phyloP scores from a whole-genome alignment of 2,113 vertebrate species.

The Artemisiospiza belli region DNA sequence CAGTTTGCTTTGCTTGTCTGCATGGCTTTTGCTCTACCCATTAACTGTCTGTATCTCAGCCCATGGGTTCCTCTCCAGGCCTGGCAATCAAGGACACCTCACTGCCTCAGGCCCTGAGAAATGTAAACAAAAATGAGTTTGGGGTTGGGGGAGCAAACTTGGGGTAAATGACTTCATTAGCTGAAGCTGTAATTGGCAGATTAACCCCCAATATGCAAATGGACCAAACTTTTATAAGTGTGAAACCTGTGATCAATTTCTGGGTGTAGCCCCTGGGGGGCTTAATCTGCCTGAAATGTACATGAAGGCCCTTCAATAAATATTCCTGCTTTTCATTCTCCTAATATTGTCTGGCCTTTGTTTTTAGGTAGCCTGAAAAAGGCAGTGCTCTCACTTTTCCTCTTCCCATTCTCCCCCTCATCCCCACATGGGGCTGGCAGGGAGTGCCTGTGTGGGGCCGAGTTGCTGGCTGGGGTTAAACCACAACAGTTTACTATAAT shows the following conservation, averaged over 20 bases:
- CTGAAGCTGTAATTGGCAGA: background rate
- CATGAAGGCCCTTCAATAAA: background rate
- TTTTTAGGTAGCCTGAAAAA: background rate
- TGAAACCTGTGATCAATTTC: background rate
- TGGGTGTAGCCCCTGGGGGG: background rate
- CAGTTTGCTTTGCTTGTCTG: background rate
- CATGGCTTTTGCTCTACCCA: background rate
- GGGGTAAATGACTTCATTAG: background rate
- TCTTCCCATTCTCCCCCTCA: background rate
- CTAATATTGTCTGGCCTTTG: background rate
- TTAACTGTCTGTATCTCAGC: background rate
- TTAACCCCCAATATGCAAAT: background rate
- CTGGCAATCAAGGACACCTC: background rate
- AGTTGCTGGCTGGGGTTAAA: background rate
- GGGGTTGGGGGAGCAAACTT: background rate
- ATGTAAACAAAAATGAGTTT: background rate
- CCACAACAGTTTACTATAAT: slow-evolving; percentile 32
- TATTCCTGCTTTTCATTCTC: background rate
- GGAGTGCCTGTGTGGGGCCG: background rate
- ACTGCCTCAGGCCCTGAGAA: background rate
- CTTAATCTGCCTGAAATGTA: accelerated
- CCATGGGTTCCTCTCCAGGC: background rate
- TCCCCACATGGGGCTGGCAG: background rate
- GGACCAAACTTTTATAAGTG: background rate
- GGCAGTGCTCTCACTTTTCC: background rate